A percentile compares a stretch with the other conserved stretches of the same genome.
Conservation (phyloP, 1,140 invertebrate species). For the Lysiphlebus fabarum region DNA sequence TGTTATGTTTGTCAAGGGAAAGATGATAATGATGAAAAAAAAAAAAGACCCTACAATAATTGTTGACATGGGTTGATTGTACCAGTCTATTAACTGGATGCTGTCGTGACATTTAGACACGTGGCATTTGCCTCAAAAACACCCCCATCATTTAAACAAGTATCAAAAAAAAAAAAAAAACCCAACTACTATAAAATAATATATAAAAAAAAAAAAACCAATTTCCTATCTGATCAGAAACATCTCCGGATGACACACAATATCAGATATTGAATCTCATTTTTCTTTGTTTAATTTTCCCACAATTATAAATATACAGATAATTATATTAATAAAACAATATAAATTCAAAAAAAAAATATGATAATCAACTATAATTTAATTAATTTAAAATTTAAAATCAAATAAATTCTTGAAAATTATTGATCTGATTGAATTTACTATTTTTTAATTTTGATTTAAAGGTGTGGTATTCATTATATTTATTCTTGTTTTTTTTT, state of each 20-base stretch:
- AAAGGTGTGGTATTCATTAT: too few species aligned
- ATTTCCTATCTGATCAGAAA: conserved; percentile 47
- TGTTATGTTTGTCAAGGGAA: too few species aligned
- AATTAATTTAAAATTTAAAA: too few species aligned
- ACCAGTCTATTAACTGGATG: conserved; percentile 41
- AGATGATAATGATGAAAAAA: too few species aligned
- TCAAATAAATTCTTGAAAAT: neutral
- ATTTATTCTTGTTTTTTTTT: conserved; percentile 8
- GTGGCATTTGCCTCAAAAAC: conserved; percentile 26
- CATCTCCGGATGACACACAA: conserved; percentile 30
- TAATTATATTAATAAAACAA: too few species aligned
- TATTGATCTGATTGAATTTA: neutral
- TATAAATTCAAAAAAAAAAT: too few species aligned
- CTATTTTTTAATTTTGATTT: neutral
- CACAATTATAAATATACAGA: conserved; percentile 11
- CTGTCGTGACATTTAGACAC: conserved; percentile 47
- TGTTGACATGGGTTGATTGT: conserved; percentile 1
- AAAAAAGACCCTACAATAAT: neutral
- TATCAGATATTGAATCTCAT: conserved; percentile 12
- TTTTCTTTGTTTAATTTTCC: conserved; percentile 25
- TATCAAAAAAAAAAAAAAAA: neutral
- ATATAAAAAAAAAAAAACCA: conserved; percentile 19
- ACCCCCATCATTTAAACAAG: conserved; percentile 21
- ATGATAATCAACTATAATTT: too few species aligned
- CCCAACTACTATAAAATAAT: too few species aligned